Evolutionary conservation across 2,888 invertebrate species (phyloP), one percentile per base, ranked within the genome.

Genomic region (Drosophila neonasuta): DNA sequence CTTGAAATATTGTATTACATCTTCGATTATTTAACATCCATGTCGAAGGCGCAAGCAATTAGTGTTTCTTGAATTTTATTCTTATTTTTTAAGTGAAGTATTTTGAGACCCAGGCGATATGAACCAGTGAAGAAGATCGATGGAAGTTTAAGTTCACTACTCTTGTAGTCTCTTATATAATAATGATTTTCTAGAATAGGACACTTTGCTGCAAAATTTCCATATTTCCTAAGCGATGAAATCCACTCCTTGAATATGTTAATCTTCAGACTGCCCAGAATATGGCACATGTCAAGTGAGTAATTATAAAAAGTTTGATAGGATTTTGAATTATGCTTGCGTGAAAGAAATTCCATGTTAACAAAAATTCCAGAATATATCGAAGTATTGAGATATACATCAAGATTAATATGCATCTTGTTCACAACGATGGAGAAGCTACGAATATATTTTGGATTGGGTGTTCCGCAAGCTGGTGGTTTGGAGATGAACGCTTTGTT

Each of bases 151-250:
- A 55, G 9, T 1, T 20, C 30, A 3, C 10, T 11, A 1, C 62
- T 36, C 13, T 39, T 75, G 13, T 70, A 75, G 34, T 72, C 46
- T 24, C 11, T 71, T 0, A 85, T 11, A 41, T 62, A 82, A 44
- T 82, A 82, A 34, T 61, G 34, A 10, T 57, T 66, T 3, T 41
- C 32, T 1, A 50, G 54, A 1, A 79, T 63, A 0, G 88, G 87
- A 50, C 88, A 88, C 2, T 55, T 54, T 1, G 48, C 41, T 6
- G 69, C 57, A 13, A 86, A 71, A 48, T 88, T 86, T 0, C 86
- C 77, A 41, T 77, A 49, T 13, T 71, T 73, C 13, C 55, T 60
- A 1, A 88, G 59, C 13, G 68, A 78, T 0, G 60, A 58, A 0
- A 77, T 49, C 77, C 83, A 85, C 1, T 46, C 52, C 7, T 68